Base-by-base conservation (phyloP, 2,888 invertebrate species). In the Baccha elongata region DNA sequence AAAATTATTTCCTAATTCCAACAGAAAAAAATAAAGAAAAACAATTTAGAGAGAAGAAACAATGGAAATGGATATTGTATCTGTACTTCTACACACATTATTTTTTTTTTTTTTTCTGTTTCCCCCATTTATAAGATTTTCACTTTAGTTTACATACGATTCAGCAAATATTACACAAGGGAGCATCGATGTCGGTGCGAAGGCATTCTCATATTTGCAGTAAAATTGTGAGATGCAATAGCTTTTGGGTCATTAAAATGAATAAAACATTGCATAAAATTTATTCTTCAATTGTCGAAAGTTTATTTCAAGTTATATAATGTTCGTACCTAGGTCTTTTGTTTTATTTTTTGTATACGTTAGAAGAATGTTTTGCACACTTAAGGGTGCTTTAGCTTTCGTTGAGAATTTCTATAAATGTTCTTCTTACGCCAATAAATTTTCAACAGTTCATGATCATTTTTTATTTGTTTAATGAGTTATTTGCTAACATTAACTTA, bases 131-230 rank as follows among this genome's bases (percentile, higher is more conserved):
- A 23, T 15, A 26, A 53, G 68, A 83, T 67, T 81, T 64, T 58
- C 75, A 67, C 65, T 76, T 73, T 73, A 83, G 83, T 83, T 78
- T 83, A 78, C 83, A 83, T 83, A 78, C 83, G 83, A 73, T 78
- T 78, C 72, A 48, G 72, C 68, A 26, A 83, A 83, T 83, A 83
- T 78, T 83, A 72, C 83, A 83, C 83, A 67, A 68, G 83, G 83
- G 83, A 83, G 58, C 78, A 68, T 72, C 78, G 72, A 76, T 62
- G 83, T 62, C 67, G 71, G 76, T 71, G 76, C 60, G 72, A 78
- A 83, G 62, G 72, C 68, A 76, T 78, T 65, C 67, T 68, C 68
- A 83, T 78, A 83, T 83, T 78, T 83, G 83, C 78, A 83, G 40
- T 50, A 35, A 48, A 83, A 67, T 69, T 72, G 78, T 83, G 73